These are phyloP conservation scores for Drosophila koepferae DNA, from an alignment of 2,888 invertebrate species.

Conservation along the genomic window DNA sequence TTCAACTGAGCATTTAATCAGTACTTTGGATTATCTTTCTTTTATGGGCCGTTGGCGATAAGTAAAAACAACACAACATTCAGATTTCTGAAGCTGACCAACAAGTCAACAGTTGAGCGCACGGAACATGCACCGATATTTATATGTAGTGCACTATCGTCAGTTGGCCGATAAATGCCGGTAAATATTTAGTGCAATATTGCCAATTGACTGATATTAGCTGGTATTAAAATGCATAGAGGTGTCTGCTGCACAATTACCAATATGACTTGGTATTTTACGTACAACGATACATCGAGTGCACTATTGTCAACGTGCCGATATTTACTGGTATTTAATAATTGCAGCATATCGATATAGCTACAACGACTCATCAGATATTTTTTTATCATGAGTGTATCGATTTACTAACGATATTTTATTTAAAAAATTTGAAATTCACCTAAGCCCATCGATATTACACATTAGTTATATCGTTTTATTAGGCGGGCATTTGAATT, in stretches of 20 bases:
- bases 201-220: background rate
- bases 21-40: background rate
- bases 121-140: background rate
- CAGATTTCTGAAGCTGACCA: background rate
- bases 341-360: background rate
- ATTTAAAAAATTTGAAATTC: background rate
- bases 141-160: background rate
- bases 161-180: background rate
- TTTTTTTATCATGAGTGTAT: background rate
- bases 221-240: background rate
- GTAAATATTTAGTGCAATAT: background rate
- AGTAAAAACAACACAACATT: background rate
- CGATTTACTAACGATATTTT: background rate
- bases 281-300: background rate
- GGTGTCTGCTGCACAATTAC: background rate
- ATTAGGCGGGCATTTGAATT: background rate
- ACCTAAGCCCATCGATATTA: background rate
- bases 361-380: background rate
- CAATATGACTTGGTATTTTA: background rate
- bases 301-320: too few species aligned
- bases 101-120: slow-evolving; percentile 1
- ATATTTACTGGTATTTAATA: background rate
- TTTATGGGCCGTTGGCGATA: slow-evolving; percentile 4
- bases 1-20: slow-evolving; percentile 3
- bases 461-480: background rate